phyloP scores from a whole-genome alignment of 2,113 vertebrate species.

The Callipepla californica region DNA sequence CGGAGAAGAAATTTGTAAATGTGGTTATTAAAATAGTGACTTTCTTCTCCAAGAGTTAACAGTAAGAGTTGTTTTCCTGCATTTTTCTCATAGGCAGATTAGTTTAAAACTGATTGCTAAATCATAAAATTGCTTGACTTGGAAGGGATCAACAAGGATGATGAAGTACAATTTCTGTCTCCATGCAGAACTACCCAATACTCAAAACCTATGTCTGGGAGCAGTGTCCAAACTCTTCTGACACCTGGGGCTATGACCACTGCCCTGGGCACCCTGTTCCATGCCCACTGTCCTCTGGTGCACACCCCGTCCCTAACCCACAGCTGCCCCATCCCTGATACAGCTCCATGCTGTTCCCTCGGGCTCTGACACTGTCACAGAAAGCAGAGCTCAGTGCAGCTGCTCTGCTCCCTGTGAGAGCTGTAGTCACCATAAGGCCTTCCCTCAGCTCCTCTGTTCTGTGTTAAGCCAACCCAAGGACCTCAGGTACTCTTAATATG shows the following conservation, averaged over 20 bases:
- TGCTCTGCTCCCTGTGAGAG: neutral
- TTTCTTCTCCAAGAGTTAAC: neutral
- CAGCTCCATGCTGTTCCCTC: neutral
- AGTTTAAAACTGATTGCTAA: neutral
- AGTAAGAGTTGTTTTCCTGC: neutral
- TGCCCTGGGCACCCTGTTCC: neutral
- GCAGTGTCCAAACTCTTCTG: neutral
- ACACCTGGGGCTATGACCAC: neutral
- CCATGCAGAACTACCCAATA: neutral
- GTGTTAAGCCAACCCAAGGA: neutral
- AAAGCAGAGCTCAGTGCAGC: neutral
- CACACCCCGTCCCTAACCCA: neutral
- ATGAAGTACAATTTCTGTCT: neutral
- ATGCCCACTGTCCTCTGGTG: neutral
- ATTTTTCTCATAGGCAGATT: neutral
- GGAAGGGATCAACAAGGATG: neutral
- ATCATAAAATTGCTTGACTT: neutral
- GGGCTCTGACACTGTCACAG: neutral
- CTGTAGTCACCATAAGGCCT: neutral
- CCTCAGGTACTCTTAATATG: neutral
- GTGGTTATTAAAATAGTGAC: neutral
- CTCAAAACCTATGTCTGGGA: neutral
- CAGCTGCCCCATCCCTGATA: neutral
- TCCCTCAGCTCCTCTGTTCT: neutral
- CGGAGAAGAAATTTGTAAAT: neutral